Percentiles rank a stretch among this genome's conserved stretches.
Conservation (phyloP, 2,888 invertebrate species). For the Heliconius cydno region DNA sequence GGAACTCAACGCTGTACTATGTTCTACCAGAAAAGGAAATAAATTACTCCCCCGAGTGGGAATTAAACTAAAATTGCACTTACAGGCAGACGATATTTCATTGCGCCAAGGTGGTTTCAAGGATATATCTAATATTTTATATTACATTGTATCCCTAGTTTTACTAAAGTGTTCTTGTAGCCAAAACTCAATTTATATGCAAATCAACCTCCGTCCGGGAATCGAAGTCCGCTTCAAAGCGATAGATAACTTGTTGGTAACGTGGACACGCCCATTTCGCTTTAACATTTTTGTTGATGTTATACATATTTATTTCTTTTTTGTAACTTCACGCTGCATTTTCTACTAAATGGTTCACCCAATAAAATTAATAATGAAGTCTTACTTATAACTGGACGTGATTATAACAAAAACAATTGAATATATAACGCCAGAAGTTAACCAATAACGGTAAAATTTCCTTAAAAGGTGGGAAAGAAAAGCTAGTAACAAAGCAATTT, state of each 20-base stretch:
- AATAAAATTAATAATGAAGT: not conserved
- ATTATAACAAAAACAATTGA: not conserved
- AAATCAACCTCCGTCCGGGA: constrained; percentile 11
- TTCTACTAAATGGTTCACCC: too few species aligned
- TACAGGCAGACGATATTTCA: too few species aligned
- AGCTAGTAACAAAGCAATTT: not conserved
- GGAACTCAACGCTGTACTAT: not conserved
- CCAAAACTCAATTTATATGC: constrained; percentile 30
- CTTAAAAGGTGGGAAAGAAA: not conserved
- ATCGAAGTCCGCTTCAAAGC: constrained; percentile 6
- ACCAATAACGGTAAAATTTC: not conserved
- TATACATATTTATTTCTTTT: not conserved
- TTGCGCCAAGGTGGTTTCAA: not conserved
- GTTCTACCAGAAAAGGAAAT: not conserved
- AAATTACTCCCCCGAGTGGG: too few species aligned
- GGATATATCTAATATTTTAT: not conserved
- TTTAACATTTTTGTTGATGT: not conserved
- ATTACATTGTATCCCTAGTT: not conserved
- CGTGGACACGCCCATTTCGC: not conserved
- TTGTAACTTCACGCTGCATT: not conserved
- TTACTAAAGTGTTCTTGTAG: constrained; percentile 15
- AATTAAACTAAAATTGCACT: too few species aligned
- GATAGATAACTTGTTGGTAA: not conserved
- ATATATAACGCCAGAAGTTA: not conserved
- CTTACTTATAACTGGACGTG: not conserved